phyloP scores from a whole-genome alignment of 1,140 invertebrate species.

The Anagrus nilaparvatae region DNA sequence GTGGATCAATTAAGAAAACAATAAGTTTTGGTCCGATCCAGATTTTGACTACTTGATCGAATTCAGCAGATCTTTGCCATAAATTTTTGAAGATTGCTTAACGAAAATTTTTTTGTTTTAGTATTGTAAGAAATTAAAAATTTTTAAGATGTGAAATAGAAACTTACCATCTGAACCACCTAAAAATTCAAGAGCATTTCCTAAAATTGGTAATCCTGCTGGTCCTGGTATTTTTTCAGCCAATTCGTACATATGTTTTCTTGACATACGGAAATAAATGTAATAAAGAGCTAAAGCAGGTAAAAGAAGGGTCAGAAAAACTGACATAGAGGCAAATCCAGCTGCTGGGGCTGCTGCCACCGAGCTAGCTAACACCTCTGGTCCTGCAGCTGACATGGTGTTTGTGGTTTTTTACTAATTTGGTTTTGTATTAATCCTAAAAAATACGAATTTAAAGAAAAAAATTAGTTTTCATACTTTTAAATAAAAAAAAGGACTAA shows the following conservation, averaged over 20 bases:
- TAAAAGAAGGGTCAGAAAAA: slow-evolving; percentile 59
- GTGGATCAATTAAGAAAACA: slow-evolving; percentile 60
- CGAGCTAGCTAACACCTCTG: slow-evolving; percentile 34
- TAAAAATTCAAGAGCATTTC: slow-evolving; percentile 59
- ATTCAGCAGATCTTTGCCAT: slow-evolving; percentile 46
- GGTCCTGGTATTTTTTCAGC: slow-evolving; percentile 62
- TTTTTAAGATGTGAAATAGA: not conserved
- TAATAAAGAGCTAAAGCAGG: slow-evolving; percentile 58
- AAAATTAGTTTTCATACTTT: no score
- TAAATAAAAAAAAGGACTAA: no score
- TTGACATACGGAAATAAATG: slow-evolving; percentile 60
- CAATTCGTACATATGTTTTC: slow-evolving; percentile 56
- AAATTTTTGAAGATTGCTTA: slow-evolving; percentile 58
- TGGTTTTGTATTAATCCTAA: no score
- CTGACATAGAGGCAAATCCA: slow-evolving; percentile 43
- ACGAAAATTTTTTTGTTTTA: slow-evolving; percentile 15
- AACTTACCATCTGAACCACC: slow-evolving; percentile 52
- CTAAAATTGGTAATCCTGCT: slow-evolving; percentile 53
- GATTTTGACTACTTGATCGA: slow-evolving; percentile 49
- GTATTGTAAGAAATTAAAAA: not conserved
- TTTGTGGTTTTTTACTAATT: no score
- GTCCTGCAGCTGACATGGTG: slow-evolving; percentile 35
- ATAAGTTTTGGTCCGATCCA: slow-evolving; percentile 66
- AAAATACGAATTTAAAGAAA: no score
- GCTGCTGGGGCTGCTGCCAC: slow-evolving; percentile 28